phyloP scores from a whole-genome alignment of 1,140 invertebrate genomes.

The Lerema accius region DNA sequence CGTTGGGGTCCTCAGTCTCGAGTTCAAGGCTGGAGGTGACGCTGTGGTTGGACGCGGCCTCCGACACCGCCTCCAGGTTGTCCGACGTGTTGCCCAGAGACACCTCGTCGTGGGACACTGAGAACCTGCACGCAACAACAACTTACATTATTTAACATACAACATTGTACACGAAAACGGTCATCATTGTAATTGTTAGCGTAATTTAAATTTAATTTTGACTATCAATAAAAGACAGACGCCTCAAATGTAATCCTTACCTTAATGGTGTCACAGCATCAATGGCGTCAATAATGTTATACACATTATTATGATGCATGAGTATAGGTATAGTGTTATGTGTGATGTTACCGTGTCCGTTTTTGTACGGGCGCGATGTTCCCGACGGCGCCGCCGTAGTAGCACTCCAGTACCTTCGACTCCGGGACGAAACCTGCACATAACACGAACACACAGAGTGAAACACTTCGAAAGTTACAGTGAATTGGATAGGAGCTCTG shows the following conservation, averaged over 20 bases:
- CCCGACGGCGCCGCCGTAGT: slow-evolving; percentile 64
- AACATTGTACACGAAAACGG: too few species aligned
- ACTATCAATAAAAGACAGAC: too few species aligned
- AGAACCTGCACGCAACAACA: slow-evolving; percentile 90
- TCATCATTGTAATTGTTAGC: too few species aligned
- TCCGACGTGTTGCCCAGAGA: slow-evolving; percentile 95
- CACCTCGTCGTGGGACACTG: slow-evolving; percentile 94
- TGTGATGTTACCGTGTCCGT: slow-evolving; percentile 60
- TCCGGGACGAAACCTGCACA: slow-evolving; percentile 76
- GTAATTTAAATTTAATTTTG: too few species aligned
- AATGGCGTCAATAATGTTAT: too few species aligned
- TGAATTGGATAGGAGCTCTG: too few species aligned
- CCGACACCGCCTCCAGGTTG: slow-evolving; percentile 96
- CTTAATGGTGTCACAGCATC: too few species aligned
- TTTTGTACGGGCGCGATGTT: slow-evolving; percentile 65
- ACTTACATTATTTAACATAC: too few species aligned
- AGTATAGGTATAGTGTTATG: neutral
- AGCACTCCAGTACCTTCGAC: slow-evolving; percentile 75
- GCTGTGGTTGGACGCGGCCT: slow-evolving; percentile 97
- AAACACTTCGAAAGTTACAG: too few species aligned
- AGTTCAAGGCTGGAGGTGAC: slow-evolving; percentile 94
- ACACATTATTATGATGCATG: neutral
- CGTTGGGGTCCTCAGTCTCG: slow-evolving; percentile 94
- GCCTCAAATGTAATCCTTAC: too few species aligned
- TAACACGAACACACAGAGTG: too few species aligned